These are phyloP conservation scores for Ctenosaura bakeri DNA, from an alignment of 2,797 vertebrate species.

Conservation along the genomic window DNA sequence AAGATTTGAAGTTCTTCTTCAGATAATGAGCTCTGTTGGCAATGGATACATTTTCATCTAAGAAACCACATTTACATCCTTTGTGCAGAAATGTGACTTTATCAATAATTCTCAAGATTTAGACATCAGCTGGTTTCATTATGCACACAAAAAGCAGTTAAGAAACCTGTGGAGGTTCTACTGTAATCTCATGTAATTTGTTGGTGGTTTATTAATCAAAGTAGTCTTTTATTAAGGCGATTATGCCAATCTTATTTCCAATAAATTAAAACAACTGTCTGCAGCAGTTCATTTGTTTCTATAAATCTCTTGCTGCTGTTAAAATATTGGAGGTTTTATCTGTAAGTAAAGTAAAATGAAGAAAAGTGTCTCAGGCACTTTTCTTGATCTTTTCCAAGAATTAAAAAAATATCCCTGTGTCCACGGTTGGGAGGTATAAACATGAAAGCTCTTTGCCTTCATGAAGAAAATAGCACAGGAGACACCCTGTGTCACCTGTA, in stretches of 20 bases:
- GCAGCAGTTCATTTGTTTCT: slow-evolving; percentile 14
- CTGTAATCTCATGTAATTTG: slow-evolving; percentile 37
- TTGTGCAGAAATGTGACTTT: slow-evolving; percentile 13
- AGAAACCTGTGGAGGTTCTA: slow-evolving; percentile 16
- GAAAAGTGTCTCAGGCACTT: not conserved
- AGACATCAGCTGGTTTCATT: slow-evolving; percentile 42
- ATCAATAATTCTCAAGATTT: slow-evolving; percentile 38
- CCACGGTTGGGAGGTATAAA: not conserved
- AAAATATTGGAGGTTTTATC: slow-evolving; percentile 5
- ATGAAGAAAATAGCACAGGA: not conserved
- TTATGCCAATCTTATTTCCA: slow-evolving; percentile 35
- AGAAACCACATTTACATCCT: slow-evolving; percentile 5
- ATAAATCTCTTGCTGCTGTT: slow-evolving; percentile 17
- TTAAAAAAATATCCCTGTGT: not conserved
- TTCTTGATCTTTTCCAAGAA: slow-evolving; percentile 14
- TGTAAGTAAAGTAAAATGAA: slow-evolving; percentile 15
- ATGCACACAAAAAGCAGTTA: slow-evolving; percentile 27
- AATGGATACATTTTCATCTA: not conserved
- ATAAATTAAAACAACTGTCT: slow-evolving; percentile 37
- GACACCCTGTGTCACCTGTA: no score
- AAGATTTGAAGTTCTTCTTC: not conserved
- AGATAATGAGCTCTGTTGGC: not conserved
- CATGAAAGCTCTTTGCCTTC: not conserved
- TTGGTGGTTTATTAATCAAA: slow-evolving; percentile 57
- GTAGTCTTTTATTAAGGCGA: slow-evolving; percentile 46